A percentile compares a stretch with the other conserved stretches of the same genome.
These are phyloP conservation scores for Neodon shergylaensis DNA, from an alignment of 2,113 vertebrate species.

Conservation along the genomic window DNA sequence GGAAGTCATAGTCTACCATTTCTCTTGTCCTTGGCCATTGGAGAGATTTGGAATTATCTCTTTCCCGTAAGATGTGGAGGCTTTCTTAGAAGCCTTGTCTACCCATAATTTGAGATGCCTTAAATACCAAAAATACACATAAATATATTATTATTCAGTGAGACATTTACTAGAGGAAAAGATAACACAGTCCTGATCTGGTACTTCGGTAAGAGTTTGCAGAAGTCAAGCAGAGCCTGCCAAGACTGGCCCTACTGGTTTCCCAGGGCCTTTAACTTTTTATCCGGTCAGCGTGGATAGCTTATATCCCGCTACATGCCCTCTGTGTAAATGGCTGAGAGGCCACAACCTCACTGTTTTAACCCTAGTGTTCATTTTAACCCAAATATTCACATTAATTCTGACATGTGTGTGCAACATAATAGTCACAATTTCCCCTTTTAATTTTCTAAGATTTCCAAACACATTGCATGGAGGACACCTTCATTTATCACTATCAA, in stretches of 20 bases:
- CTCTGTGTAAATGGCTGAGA: too few species aligned
- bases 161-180: background rate
- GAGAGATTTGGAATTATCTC: background rate
- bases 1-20: background rate
- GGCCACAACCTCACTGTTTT: background rate
- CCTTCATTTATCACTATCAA: conserved; percentile 5
- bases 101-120: too few species aligned
- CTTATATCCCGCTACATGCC: too few species aligned
- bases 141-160: too few species aligned
- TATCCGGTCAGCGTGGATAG: too few species aligned
- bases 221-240: too few species aligned
- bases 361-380: background rate
- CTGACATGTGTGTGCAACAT: background rate
- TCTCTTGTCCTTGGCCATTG: background rate
- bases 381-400: background rate
- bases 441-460: background rate
- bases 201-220: background rate
- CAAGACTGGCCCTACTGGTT: background rate
- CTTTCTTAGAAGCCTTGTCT: too few species aligned
- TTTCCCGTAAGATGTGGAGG: background rate
- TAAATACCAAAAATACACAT: background rate
- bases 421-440: background rate
- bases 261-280: too few species aligned
- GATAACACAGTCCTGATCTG: background rate
- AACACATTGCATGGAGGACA: background rate